Conservation (phyloP, 2,113 vertebrate species). For the Caloenas nicobarica region DNA sequence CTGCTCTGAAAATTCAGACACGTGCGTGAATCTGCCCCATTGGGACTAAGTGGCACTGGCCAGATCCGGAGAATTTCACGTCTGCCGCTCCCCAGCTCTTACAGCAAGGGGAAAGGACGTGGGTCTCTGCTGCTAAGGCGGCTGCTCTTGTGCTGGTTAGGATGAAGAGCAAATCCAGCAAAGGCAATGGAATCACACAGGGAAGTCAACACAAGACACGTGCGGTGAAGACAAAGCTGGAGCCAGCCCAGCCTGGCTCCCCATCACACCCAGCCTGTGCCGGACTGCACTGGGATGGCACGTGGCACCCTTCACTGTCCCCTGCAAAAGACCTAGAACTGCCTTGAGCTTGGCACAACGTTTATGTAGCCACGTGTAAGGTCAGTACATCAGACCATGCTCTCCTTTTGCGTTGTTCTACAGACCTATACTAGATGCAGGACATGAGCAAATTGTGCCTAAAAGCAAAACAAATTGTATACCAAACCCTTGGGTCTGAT, state of each 20-base stretch:
- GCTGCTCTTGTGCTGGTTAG: not conserved
- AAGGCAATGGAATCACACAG: accelerated
- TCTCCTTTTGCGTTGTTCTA: not conserved
- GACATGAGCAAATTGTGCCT: not conserved
- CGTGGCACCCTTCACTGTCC: not conserved
- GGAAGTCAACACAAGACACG: not conserved
- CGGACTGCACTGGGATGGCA: not conserved
- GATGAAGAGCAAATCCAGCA: not conserved
- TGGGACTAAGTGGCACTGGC: not conserved
- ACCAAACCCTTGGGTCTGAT: not conserved
- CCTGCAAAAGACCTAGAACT: not conserved
- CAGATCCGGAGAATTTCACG: not conserved
- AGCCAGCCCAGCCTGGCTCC: not conserved
- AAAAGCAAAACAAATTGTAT: not conserved
- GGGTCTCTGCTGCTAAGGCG: not conserved
- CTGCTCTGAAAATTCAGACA: not conserved
- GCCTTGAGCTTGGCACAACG: not conserved
- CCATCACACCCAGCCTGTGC: not conserved
- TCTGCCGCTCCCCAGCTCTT: not conserved
- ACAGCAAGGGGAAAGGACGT: not conserved
- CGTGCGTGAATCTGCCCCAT: not conserved
- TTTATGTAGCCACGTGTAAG: accelerated
- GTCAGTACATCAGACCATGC: accelerated
- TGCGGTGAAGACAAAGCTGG: not conserved
- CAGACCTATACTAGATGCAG: not conserved